phyloP scores from a whole-genome alignment of 2,888 invertebrate species.

The Stenotaenia linearis region DNA sequence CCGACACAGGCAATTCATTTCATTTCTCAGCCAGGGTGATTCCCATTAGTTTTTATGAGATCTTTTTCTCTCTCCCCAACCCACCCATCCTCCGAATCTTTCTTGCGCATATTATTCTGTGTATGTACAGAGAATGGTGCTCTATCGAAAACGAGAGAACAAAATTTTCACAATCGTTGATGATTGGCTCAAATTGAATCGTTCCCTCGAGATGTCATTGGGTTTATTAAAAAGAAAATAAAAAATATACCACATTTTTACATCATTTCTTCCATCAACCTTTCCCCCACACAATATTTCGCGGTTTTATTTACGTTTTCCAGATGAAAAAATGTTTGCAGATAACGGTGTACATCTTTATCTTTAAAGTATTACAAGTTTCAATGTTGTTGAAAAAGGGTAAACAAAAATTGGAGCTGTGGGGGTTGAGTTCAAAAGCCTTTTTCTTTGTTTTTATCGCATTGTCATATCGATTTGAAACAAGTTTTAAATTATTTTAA shows the following conservation, averaged over 20 bases:
- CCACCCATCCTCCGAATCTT: neutral
- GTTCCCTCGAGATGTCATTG: conserved; percentile 2
- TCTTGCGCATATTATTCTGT: neutral
- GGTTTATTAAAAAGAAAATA: neutral
- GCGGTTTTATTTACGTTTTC: neutral
- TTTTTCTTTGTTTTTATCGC: neutral
- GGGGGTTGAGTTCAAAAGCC: neutral
- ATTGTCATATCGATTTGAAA: neutral
- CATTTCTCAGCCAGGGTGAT: conserved; percentile 19
- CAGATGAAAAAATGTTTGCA: neutral
- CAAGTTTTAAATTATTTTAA: neutral
- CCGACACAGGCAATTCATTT: conserved; percentile 19
- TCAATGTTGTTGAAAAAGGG: neutral
- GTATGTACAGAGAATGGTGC: neutral
- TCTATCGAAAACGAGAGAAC: conserved; percentile 15
- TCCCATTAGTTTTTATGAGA: conserved; percentile 19
- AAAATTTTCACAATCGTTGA: conserved; percentile 15
- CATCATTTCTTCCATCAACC: neutral
- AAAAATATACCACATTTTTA: neutral
- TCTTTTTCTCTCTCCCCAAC: neutral
- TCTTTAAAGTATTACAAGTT: neutral
- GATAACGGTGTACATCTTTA: neutral
- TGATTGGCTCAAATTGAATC: conserved; percentile 15
- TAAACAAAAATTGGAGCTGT: neutral
- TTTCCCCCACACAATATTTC: neutral